phyloP scores from a whole-genome alignment of 2,888 invertebrate species.

The Lithodes maja region DNA sequence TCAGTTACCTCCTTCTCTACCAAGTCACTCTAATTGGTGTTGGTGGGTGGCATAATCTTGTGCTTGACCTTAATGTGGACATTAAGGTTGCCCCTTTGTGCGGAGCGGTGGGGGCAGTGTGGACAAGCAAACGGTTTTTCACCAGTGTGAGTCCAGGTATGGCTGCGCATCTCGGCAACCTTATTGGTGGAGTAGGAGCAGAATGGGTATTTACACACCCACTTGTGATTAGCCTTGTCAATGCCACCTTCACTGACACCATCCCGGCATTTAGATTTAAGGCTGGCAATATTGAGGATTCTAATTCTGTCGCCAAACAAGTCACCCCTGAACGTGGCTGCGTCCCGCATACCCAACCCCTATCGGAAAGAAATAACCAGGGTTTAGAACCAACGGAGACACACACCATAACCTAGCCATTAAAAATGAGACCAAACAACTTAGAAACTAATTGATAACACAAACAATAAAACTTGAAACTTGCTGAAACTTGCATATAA shows the following conservation, averaged over 20 bases:
- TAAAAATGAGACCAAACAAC: not conserved
- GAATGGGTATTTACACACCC: conserved; percentile 41
- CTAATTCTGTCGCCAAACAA: conserved; percentile 2
- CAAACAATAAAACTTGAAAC: no score
- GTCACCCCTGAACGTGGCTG: conserved; percentile 17
- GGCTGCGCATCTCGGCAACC: conserved; percentile 33
- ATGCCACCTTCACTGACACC: not conserved
- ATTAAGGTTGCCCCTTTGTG: conserved; percentile 43
- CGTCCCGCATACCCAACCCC: conserved; percentile 21
- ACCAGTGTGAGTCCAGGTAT: conserved; percentile 40
- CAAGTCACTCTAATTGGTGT: not conserved
- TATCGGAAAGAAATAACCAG: conserved; percentile 43
- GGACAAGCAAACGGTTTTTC: conserved; percentile 40
- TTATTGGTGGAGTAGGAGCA: conserved; percentile 42
- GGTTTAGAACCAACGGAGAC: conserved; percentile 28
- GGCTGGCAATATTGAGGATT: not conserved
- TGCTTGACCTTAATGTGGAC: conserved; percentile 38
- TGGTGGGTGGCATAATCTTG: conserved; percentile 4
- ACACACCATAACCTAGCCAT: not conserved
- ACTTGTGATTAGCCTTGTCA: conserved; percentile 1
- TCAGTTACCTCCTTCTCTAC: no score
- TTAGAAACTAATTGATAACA: no score
- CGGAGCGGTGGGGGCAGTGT: conserved; percentile 35
- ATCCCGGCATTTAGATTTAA: not conserved
- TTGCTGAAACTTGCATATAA: no score